Base-by-base conservation (phyloP, 2,888 invertebrate species). In the Luperina testacea region DNA sequence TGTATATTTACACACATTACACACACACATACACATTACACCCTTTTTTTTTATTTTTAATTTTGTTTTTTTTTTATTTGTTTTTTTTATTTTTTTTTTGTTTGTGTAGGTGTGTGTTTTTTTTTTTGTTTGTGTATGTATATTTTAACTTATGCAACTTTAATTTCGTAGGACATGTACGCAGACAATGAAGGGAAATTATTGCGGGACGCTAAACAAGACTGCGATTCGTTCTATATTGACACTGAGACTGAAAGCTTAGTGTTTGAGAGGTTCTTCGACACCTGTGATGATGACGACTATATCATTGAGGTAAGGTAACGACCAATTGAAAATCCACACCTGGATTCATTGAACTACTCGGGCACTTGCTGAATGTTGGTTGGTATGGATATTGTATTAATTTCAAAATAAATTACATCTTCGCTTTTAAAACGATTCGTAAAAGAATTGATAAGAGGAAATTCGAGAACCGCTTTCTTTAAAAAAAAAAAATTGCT, bases 281-380 rank as follows among this genome's bases (percentile, higher is more conserved):
- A 99, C 92, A 99, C 99, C 3, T 99, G 99, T 91, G 98, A 99
- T 75, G 98, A 98, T 92, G 98, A 98, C 88, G 98, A 98, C 92
- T 98, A 98, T 91, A 92, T 98, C 27, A 98, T 98, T 85, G 98
- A 98, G 97, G 98, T 98, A 95, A 90, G 45, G 27, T 15, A 45
- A 32, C 4, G 13, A 24, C 13, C 3, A 45, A 64, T 11, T 2
- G 3, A 65, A 61, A 68, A n/a, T 38, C 13, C 0, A 8, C 32
- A 27, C 20, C 13, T 61, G 45, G 48, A 9, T 45, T 48, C 20
- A 32, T 20, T 61, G 20, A 32, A 8, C 3, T 32, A 63, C 2
- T 63, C 63, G 32, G 17, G 27, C 27, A 32, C 17, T 63, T 17
- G 8, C 32, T 63, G 32, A 63, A 63, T 17, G 17, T 32, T 61